Evolutionary conservation across 2,113 vertebrate species (phyloP), one percentile per base, ranked within the genome.

Genomic region (Muntiacus muntjak): DNA sequence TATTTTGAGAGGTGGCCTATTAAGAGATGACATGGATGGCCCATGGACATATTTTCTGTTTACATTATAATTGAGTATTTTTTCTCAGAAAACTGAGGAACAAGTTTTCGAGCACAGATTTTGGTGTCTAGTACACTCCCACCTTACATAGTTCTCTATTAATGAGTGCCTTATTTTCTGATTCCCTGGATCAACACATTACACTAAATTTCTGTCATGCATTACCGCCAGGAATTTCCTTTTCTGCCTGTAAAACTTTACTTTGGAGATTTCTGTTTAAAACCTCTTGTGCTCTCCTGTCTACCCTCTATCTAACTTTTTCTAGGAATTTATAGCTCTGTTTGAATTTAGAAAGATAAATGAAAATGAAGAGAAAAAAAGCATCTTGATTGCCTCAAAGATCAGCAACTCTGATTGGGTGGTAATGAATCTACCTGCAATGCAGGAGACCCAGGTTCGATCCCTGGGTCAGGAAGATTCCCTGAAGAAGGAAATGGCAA

Each of bases 321-420:
- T 87, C n/a, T 88, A 78, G 40, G 71, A 71, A 92, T 87, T 54
- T 92, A 55, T 74, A 92, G 19, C 45, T 91, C 55, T 64, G 28
- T 81, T 60, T 97, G 95, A 95, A 81, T 96, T 94, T 74, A 95
- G 50, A 78, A 96, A 97, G 26, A 79, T 3, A n/a, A 28, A 40
- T 50, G 25, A 94, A 57, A 82, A 55, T 82, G 30, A 96, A 86
- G 23, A 64, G 28, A 15, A 28, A 76, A 60, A 90, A 54, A 54
- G 19, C 17, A 50, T 76, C 40, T 81, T 74, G 36, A 23, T 30
- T 88, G 58, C 58, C 47, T 50, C n/a, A 25, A 43, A 89, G 88
- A 74, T 92, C 64, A 89, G 40, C 62, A 57, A 7, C 67, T 84
- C 50, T 93, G 62, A 78, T 12, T 26, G 54, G 47, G 12, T 8